A percentile compares a stretch with the other conserved stretches of the same genome.
These are phyloP conservation scores for Teleiodes luculella DNA, from an alignment of 2,888 invertebrate species.

Conservation along the genomic window DNA sequence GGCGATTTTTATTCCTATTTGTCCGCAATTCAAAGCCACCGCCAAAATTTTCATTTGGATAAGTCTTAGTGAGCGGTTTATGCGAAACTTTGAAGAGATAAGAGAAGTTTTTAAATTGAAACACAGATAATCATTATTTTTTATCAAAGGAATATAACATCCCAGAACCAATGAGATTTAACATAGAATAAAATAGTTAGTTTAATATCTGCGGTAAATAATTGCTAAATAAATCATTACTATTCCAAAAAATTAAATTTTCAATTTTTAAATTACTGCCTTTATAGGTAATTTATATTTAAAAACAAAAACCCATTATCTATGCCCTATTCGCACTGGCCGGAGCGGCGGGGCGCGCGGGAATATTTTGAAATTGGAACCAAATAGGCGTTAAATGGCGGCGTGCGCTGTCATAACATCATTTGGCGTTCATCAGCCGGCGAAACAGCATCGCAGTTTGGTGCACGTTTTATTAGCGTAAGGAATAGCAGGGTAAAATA, in stretches of 20 bases:
- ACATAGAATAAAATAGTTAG: too few relatives aligned
- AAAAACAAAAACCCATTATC: slow-evolving; percentile 71
- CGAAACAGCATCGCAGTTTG: slow-evolving; percentile 75
- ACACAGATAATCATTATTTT: background rate
- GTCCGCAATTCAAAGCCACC: slow-evolving; percentile 48
- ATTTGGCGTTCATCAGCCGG: slow-evolving; percentile 77
- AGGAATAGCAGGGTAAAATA: slow-evolving; percentile 75
- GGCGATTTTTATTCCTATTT: slow-evolving; percentile 59
- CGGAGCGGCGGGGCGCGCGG: slow-evolving; percentile 73
- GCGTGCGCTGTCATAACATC: slow-evolving; percentile 77
- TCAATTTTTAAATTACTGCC: background rate
- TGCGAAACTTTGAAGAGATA: slow-evolving; percentile 44
- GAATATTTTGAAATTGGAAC: slow-evolving; percentile 78
- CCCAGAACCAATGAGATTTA: background rate
- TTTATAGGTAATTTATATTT: slow-evolving; percentile 18
- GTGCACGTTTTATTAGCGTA: slow-evolving; percentile 78
- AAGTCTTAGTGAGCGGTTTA: slow-evolving; percentile 50
- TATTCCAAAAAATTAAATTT: background rate
- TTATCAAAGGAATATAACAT: background rate
- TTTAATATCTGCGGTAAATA: too few relatives aligned
- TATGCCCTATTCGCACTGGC: slow-evolving; percentile 65
- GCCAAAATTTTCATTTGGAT: slow-evolving; percentile 63
- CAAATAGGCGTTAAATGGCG: slow-evolving; percentile 85
- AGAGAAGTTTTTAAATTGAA: slow-evolving; percentile 10
- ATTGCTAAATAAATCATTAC: background rate